Evolutionary conservation across 2,888 invertebrate genomes (phyloP).

Genomic region (Apamea anceps): DNA sequence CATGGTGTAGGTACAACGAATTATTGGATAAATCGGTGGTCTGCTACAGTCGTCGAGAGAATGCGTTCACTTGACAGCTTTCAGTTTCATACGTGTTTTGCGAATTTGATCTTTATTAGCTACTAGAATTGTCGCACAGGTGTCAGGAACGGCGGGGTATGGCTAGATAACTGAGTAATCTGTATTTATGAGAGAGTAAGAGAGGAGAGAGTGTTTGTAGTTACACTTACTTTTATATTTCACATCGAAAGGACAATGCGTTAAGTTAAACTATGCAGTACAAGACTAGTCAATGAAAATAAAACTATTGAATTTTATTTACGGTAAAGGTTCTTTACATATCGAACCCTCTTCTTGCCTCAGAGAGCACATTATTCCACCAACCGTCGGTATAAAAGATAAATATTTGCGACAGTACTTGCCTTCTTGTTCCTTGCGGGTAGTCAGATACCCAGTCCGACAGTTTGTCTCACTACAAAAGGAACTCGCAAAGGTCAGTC

Average conservation of each 20-base stretch:
- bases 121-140: too few species aligned
- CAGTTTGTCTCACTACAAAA: background rate
- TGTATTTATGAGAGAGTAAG: too few species aligned
- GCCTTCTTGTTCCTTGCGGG: background rate
- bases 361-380: conserved; percentile 25
- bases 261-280: background rate
- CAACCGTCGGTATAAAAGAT: conserved; percentile 21
- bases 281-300: background rate
- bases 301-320: conserved; percentile 5
- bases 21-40: background rate
- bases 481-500: background rate
- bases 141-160: too few species aligned
- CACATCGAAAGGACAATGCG: background rate
- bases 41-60: too few species aligned
- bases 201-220: too few species aligned
- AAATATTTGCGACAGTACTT: conserved; percentile 21
- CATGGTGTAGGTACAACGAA: background rate
- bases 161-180: background rate
- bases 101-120: too few species aligned
- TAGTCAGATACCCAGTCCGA: conserved; percentile 1
- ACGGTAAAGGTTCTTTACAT: conserved; percentile 1
- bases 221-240: background rate
- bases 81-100: too few species aligned
- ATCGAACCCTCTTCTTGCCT: conserved; percentile 24
- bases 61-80: too few species aligned